These are phyloP conservation scores for Daphoenositta chrysoptera DNA, from an alignment of 2,113 vertebrate species.

Conservation along the genomic window DNA sequence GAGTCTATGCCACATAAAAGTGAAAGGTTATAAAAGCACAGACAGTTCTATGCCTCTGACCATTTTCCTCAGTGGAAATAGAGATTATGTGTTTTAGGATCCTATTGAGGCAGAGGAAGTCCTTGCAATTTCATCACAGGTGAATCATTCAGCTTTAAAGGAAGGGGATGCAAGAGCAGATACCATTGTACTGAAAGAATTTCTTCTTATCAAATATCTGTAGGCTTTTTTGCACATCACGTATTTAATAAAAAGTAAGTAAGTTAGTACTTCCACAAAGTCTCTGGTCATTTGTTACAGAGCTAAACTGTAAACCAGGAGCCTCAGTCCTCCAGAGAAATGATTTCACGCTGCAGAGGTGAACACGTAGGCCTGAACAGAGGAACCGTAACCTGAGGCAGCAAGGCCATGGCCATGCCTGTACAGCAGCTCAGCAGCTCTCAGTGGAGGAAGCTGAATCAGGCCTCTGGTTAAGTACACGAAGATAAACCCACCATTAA, in stretches of 20 bases:
- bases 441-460: neutral
- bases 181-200: neutral
- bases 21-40: conserved; percentile 29
- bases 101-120: neutral
- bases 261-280: neutral
- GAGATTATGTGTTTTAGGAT: neutral
- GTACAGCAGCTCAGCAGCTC: neutral
- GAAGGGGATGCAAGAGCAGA: neutral
- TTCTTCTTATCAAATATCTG: neutral
- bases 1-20: neutral
- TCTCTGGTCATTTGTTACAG: neutral
- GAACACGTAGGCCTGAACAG: neutral
- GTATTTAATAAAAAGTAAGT: neutral
- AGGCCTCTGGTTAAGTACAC: neutral
- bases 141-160: neutral
- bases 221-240: neutral
- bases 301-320: neutral
- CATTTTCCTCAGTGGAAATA: neutral
- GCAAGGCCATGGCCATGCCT: neutral
- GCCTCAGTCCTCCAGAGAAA: neutral
- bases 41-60: neutral
- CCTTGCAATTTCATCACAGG: neutral
- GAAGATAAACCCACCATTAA: neutral
- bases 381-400: neutral
- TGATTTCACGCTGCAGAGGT: neutral